Base-by-base conservation (phyloP, 2,113 vertebrate genomes). In the Lipotes vexillifer region DNA sequence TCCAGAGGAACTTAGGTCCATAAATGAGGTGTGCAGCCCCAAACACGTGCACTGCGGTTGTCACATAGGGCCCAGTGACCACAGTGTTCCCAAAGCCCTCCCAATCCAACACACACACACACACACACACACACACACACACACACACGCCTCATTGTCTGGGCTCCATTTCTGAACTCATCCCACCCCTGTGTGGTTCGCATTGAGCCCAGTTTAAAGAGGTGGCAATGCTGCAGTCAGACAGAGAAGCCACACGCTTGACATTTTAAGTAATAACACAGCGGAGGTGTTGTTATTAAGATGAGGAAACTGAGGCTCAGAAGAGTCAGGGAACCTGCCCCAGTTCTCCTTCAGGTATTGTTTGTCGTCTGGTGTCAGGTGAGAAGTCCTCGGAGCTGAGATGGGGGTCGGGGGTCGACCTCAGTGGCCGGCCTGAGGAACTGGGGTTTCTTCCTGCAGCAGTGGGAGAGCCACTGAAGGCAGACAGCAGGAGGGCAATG, bases 321-420 rank as follows among this genome's bases (percentile, higher is more conserved):
- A 25, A 18, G 49, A 6, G 46, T 21, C 7, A 5, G 18, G 11
- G 44, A 2, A 20, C 36, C 17, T 12, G 33, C 13, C 55, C 13
- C 0, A 0, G 3, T 5, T 9, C 36, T 36, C 33, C 38, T 33
- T 29, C 0, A 1, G 36, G 29, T 38, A 18, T 4, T 7, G 27
- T 59, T 25, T 1, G 68, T 12, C 20, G 14, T 4, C 57, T 5
- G 14, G 74, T 15, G 75, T 69, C 18, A 0, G 25, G 36, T 49
- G 75, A 18, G 90, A 29, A 11, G 17, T n/a, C 2, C 38, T 18
- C 5, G 66, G 14, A 12, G 20, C 31, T 4, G 55, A 27, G 20
- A 3, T 57, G 31, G 8, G 31, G 7, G 5, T 4, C 49, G 14
- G 33, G 10, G 2, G 23, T 57, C 61, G 8, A 9, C 59, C 63